Evolutionary conservation across 2,797 vertebrate genomes (phyloP).

Genomic region (Gallinago solitaria): DNA sequence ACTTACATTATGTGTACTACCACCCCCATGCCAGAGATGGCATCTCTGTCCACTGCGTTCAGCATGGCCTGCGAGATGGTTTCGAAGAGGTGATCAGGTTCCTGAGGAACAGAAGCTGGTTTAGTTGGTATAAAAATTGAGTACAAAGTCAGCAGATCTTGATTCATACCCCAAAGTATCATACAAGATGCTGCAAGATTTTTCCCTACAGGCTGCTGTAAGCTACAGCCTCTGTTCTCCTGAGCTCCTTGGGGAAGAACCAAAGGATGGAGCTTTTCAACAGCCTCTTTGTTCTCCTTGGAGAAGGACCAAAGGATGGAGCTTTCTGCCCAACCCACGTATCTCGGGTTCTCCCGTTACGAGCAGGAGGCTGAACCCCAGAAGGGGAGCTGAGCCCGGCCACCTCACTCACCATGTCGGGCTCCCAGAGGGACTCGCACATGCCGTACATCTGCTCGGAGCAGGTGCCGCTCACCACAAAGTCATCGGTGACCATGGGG

Average conservation of each 20-base stretch:
- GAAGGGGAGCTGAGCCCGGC: neutral
- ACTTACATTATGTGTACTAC: conserved; percentile 95
- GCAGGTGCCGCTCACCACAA: conserved; percentile 98
- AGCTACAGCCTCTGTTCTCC: neutral
- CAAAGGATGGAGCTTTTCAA: neutral
- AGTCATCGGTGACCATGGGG: conserved; percentile 97
- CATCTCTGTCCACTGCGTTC: conserved; percentile 94
- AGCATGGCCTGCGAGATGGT: conserved; percentile 98
- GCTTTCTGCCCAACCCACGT: rapidly evolving
- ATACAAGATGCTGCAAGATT: rapidly evolving
- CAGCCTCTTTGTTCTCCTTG: neutral
- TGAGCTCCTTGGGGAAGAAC: rapidly evolving
- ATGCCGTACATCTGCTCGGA: conserved; percentile 99
- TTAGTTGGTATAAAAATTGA: neutral
- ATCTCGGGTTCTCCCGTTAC: neutral
- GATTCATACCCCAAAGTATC: neutral
- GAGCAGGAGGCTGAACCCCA: neutral
- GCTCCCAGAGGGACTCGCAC: conserved; percentile 98
- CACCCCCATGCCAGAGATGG: conserved; percentile 97
- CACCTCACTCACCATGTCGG: conserved; percentile 88
- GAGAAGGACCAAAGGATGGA: neutral
- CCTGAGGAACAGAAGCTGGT: conserved; percentile 70
- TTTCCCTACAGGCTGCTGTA: neutral
- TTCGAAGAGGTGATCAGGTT: conserved; percentile 94
- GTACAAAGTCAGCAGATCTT: rapidly evolving